These are phyloP conservation scores for Beaufortia kweichowensis DNA, from an alignment of 2,113 vertebrate genomes.

Conservation along the genomic window DNA sequence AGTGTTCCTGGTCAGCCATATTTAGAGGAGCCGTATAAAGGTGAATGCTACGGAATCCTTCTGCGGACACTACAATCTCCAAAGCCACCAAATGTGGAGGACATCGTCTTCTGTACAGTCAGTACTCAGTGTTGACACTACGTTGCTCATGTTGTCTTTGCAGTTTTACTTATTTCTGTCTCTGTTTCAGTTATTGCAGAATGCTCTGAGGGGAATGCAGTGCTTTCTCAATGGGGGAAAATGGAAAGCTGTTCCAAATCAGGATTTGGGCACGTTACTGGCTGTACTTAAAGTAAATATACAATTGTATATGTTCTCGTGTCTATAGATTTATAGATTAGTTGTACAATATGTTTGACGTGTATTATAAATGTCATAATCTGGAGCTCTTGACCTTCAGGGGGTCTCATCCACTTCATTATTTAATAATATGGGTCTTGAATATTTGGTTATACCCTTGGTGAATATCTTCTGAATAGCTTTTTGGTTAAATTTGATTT, in stretches of 20 bases:
- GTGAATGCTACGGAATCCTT: slow-evolving; percentile 83
- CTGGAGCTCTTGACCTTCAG: too few relatives aligned
- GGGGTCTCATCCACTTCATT: too few relatives aligned
- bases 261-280: slow-evolving; percentile 87
- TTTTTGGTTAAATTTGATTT: too few relatives aligned
- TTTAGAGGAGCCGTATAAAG: slow-evolving; percentile 86
- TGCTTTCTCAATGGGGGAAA: slow-evolving; percentile 86
- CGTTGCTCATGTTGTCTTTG: background rate
- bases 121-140: slow-evolving; percentile 44
- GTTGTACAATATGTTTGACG: background rate
- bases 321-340: background rate
- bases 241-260: slow-evolving; percentile 82
- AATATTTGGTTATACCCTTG: too few relatives aligned
- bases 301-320: background rate
- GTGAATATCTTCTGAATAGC: too few relatives aligned
- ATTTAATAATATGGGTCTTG: too few relatives aligned
- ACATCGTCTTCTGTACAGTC: slow-evolving; percentile 89
- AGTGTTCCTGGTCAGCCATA: slow-evolving; percentile 86
- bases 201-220: slow-evolving; percentile 89
- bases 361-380: too few relatives aligned
- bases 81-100: slow-evolving; percentile 79
- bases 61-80: slow-evolving; percentile 82
- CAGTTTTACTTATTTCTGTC: background rate
- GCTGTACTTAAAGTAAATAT: slow-evolving; percentile 86
- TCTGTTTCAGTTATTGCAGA: slow-evolving; percentile 82